Evolutionary conservation across 53 echinoderm and acorn worm species (phyloP), one percentile per base, ranked within the genome.

Genomic region (Actinopyga echinites): DNA sequence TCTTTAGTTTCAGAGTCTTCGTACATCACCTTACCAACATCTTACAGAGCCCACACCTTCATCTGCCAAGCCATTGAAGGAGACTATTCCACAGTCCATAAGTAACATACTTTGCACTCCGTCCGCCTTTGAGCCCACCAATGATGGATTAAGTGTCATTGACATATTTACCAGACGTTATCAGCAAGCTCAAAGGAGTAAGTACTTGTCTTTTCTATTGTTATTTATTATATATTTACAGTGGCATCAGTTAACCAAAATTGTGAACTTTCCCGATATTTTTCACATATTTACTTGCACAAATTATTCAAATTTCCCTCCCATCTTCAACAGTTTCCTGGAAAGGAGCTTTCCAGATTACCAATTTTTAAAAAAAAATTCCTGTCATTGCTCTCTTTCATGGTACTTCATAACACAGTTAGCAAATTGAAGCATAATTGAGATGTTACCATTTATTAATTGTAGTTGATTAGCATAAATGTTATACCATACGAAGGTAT

Each of bases 71-170:
- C 77, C 77, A 55, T 77, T 55, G 55, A 49, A 25, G 57, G 69
- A n/a, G 30, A 15, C 61, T 32, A 59, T 22, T 61, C 74, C 75
- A 60, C 37, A 75, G 37, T 38, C 38, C 58, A 64, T 64, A 36
- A 87, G 67, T 24, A 79, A 36, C 57, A 65, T 80, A 37, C 40
- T 82, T 45, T 44, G 60, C 56, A 75, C 85, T 52, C 75, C 74
- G 77, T 80, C 81, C 61, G 64, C 84, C 11, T 75, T 83, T 25
- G 79, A 90, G 23, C 89, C 89, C 57, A 79, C 89, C 23, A 79
- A 82, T 15, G 96, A 96, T 82, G 96, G 96, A 30, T 80, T 91
- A 45, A 96, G 96, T 80, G 96, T 96, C 21, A 93, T 96, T 71
- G 92, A 92, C 80, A 93, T 96, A 34, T 93, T 89, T 86, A 96